Evolutionary conservation across 2,797 vertebrate genomes (phyloP).

Genomic region (Setipinna tenuifilis): DNA sequence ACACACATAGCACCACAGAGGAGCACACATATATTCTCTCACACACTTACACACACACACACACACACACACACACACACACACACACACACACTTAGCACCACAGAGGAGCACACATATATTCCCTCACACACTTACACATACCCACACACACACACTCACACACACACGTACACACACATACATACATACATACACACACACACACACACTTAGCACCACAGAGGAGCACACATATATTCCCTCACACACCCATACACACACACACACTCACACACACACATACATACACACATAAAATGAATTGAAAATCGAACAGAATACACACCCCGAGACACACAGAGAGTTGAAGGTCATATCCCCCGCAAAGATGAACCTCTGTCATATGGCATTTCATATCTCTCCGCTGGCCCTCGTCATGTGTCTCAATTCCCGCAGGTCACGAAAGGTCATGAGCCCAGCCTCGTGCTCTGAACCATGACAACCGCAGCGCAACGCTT

Average conservation of each 20-base stretch:
- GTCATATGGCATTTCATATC: constrained; percentile 17
- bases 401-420: not conserved
- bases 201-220: too few species aligned
- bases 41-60: not conserved
- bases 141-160: too few species aligned
- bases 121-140: too few species aligned
- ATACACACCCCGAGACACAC: not conserved
- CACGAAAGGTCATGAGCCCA: not conserved
- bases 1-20: not conserved
- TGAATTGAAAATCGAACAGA: constrained; percentile 24
- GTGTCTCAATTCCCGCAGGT: constrained; percentile 1
- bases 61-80: not conserved
- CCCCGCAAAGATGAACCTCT: not conserved
- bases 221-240: too few species aligned
- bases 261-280: not conserved
- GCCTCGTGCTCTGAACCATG: not conserved
- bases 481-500: not conserved
- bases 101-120: not conserved
- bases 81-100: not conserved
- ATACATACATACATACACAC: too few species aligned
- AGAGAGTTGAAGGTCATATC: not conserved
- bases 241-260: too few species aligned
- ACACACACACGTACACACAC: too few species aligned
- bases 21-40: not conserved
- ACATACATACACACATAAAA: not conserved